phyloP scores from a whole-genome alignment of 1,140 invertebrate species.

The Pollicipes pollicipes region DNA sequence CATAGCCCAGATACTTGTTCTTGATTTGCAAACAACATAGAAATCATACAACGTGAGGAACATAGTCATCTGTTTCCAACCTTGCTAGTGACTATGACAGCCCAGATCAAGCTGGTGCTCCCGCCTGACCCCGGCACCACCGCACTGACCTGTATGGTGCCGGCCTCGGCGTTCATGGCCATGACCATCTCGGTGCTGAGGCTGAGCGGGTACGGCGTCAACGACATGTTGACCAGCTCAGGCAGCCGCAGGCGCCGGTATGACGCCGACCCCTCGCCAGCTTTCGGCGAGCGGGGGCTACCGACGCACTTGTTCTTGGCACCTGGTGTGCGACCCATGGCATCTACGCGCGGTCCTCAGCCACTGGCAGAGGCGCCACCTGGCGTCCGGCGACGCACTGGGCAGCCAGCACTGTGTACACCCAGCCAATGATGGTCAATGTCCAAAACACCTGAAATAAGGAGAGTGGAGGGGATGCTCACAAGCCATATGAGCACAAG shows the following conservation, averaged over 20 bases:
- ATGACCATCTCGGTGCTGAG: conserved; percentile 20
- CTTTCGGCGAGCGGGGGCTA: neutral
- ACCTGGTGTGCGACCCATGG: neutral
- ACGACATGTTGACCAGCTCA: neutral
- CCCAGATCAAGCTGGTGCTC: too few relatives aligned
- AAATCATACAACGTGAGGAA: too few relatives aligned
- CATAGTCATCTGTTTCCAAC: too few relatives aligned
- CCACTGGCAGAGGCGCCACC: neutral
- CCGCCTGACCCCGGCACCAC: neutral
- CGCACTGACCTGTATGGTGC: conserved; percentile 47
- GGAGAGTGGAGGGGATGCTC: too few relatives aligned
- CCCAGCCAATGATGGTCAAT: conserved; percentile 1
- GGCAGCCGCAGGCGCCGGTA: neutral
- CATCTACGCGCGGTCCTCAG: neutral
- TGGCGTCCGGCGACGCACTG: neutral
- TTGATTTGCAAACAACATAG: conserved; percentile 7
- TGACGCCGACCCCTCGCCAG: neutral
- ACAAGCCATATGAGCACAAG: too few relatives aligned
- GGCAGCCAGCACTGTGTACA: neutral
- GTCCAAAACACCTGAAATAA: neutral
- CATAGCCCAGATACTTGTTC: too few relatives aligned
- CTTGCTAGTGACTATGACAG: too few relatives aligned
- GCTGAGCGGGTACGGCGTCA: conserved; percentile 19
- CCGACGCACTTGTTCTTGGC: neutral
- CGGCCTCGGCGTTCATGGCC: conserved; percentile 38